Base-by-base conservation (phyloP, 2,797 vertebrate species). In the Pagetopsis macropterus region DNA sequence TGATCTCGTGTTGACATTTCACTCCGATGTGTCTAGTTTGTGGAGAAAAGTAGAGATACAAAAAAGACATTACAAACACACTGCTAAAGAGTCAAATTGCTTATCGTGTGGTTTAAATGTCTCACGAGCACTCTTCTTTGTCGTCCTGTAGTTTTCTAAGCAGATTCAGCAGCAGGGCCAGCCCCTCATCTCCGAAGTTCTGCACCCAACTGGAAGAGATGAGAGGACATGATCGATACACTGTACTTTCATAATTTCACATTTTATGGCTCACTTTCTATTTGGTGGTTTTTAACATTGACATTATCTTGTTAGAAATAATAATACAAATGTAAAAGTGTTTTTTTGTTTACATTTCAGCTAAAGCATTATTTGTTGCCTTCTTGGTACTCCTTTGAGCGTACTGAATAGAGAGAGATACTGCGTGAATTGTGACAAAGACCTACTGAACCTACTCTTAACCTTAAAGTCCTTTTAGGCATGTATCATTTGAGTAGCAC, bases 1-100 rank as follows among this genome's bases (percentile, higher is more conserved):
- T 97, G 75, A 97, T 96, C 87, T 98, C 97, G 55, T 98, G 97
- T 81, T 97, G 94, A 90, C 95, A 95, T 90, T 94, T 95, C 11
- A 91, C 89, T 58, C 91, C 92, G 33, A 88, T 75, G 41, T 48
- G 71, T 65, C 93, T 95, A 48, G 31, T 16, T 63, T 6, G 27
- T 55, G 59, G 50, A 76, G 3, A 66, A 9, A 27, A 50, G 13
- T 27, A 76, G 9, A 55, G 7, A 64, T 5, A 65, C 6, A n/a
- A 5, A 33, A 51, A 7, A 66, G 9, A 21, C 41, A 62, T 72
- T 69, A 74, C 0, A 65, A 45, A 83, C n/a, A 51, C 31, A 65
- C 5, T 7, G 16, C 11, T 54, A n/a, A 1, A 74, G 49, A 27
- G 17, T 3, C 45, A 13, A 70, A 3, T 19, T 40, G 17, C 0